phyloP scores from a whole-genome alignment of 2,113 vertebrate species.

The Antechinus stuartii region DNA sequence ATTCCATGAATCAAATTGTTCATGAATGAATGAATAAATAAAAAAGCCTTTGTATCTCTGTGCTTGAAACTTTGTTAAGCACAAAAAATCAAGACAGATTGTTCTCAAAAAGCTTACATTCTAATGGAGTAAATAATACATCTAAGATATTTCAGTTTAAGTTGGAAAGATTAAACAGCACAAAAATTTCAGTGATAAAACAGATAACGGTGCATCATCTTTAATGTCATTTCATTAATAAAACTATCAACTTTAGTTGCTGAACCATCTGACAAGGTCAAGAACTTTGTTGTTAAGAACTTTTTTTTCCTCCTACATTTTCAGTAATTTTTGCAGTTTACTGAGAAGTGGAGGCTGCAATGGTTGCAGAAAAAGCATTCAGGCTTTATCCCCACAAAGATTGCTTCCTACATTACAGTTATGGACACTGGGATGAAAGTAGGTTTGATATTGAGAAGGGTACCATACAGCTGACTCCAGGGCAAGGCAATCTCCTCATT shows the following conservation, averaged over 20 bases:
- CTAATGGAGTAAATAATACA: not conserved
- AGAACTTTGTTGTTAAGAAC: not conserved
- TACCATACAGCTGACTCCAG: not conserved
- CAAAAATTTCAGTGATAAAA: not conserved
- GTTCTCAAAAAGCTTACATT: not conserved
- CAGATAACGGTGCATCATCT: not conserved
- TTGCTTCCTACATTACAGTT: not conserved
- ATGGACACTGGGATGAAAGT: not conserved
- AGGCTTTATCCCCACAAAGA: not conserved
- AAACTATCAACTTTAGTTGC: not conserved
- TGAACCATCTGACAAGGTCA: not conserved
- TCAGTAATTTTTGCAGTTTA: not conserved
- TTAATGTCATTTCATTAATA: not conserved
- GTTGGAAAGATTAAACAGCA: not conserved
- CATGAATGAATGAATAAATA: not conserved
- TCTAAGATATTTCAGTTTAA: not conserved
- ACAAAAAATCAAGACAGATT: not conserved
- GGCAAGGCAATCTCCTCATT: not conserved
- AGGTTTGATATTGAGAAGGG: not conserved
- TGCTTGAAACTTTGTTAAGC: not conserved
- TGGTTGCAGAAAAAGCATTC: not conserved
- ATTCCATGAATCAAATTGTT: not conserved
- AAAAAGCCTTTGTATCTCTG: not conserved
- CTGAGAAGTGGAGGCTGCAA: not conserved
- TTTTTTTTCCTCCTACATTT: not conserved